These are phyloP conservation scores for Eupithecia exiguata DNA, from an alignment of 2,888 invertebrate species.

Conservation along the genomic window DNA sequence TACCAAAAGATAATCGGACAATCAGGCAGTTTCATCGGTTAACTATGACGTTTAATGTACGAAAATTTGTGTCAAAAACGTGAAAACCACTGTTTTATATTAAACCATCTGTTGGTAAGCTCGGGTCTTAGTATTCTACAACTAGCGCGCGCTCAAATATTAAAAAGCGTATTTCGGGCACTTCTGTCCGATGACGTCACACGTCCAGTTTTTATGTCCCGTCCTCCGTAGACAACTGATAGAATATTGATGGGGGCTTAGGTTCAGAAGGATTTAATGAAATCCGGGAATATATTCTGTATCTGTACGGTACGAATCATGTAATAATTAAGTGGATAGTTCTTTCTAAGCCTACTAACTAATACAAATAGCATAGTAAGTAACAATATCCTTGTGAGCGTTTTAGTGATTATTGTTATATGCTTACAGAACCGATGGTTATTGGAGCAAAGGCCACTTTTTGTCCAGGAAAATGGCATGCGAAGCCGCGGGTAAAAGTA, in stretches of 20 bases:
- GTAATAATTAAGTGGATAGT: neutral
- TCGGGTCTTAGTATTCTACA: conserved; percentile 19
- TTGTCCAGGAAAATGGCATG: neutral
- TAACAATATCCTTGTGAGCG: too few species aligned
- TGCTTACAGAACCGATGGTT: neutral
- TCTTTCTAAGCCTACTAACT: neutral
- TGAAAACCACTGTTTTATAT: too few species aligned
- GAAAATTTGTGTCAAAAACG: too few species aligned
- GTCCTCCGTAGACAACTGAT: conserved; percentile 24
- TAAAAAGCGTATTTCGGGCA: conserved; percentile 33
- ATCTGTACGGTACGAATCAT: neutral
- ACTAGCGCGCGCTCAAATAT: conserved; percentile 37
- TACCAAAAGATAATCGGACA: too few species aligned
- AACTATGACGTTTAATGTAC: too few species aligned
- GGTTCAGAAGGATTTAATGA: conserved; percentile 17
- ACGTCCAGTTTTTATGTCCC: conserved; percentile 43
- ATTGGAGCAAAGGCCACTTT: neutral
- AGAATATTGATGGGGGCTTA: conserved; percentile 39
- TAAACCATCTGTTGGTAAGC: too few species aligned
- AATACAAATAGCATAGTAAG: too few species aligned
- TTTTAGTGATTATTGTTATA: too few species aligned
- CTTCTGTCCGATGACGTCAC: conserved; percentile 36
- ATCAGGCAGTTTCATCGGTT: too few species aligned
- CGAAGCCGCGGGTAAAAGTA: neutral
- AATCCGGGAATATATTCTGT: neutral